phyloP scores from a whole-genome alignment of 1,140 invertebrate species.

The Chymomyza costata region DNA sequence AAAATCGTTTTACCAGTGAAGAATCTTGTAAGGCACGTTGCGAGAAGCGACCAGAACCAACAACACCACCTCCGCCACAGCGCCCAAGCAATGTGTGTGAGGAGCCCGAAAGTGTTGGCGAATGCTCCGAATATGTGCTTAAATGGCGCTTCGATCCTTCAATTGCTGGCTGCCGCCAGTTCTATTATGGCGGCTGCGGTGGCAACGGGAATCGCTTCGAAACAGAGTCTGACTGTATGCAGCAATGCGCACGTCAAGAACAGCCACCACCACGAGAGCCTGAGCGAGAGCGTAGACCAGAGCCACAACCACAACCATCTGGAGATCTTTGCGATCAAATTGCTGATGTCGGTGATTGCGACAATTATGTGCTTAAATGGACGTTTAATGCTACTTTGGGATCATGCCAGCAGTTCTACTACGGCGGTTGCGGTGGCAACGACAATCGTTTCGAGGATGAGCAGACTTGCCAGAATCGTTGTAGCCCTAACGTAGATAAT shows the following conservation, averaged over 20 bases:
- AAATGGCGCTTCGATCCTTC: slow-evolving; percentile 88
- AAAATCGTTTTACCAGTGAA: slow-evolving; percentile 85
- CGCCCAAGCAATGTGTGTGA: slow-evolving; percentile 38
- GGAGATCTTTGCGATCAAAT: slow-evolving; percentile 81
- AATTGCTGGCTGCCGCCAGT: slow-evolving; percentile 81
- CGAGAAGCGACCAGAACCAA: slow-evolving; percentile 62
- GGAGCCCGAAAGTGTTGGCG: slow-evolving; percentile 26
- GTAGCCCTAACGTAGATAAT: slow-evolving; percentile 75
- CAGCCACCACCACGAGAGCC: slow-evolving; percentile 63
- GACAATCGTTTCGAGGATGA: slow-evolving; percentile 85
- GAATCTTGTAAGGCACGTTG: slow-evolving; percentile 82
- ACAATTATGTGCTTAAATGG: slow-evolving; percentile 85
- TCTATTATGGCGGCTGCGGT: slow-evolving; percentile 89
- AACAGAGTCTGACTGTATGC: slow-evolving; percentile 80
- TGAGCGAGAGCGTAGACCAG: slow-evolving; percentile 39
- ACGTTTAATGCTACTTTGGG: slow-evolving; percentile 86
- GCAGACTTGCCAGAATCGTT: slow-evolving; percentile 84
- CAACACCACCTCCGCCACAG: slow-evolving; percentile 39
- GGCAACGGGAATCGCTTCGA: slow-evolving; percentile 89
- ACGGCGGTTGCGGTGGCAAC: slow-evolving; percentile 89
- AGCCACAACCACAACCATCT: slow-evolving; percentile 19
- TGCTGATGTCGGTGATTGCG: slow-evolving; percentile 85
- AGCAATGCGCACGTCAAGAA: slow-evolving; percentile 76
- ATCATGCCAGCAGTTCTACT: slow-evolving; percentile 85
- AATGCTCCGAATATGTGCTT: slow-evolving; percentile 32